Evolutionary conservation across 2,888 invertebrate genomes (phyloP), one percentile per base, ranked within the genome.

Genomic region (Invenusta paracnida): DNA sequence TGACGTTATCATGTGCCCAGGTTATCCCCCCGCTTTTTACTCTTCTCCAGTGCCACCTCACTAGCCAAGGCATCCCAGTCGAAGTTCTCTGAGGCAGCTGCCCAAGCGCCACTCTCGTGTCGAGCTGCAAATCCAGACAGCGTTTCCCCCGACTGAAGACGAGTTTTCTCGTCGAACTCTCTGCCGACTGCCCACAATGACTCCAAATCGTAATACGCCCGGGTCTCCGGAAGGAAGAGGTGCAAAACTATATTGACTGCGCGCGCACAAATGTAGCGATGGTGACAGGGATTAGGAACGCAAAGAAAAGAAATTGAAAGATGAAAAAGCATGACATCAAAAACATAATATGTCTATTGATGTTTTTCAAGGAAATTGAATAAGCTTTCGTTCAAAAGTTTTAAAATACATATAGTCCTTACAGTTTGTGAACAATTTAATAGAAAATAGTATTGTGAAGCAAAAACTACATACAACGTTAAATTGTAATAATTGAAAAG

Each of bases 231-330:
- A 30, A 94, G 94, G 91, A 97, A 96, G 88, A 98, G 93, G 90
- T 98, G 97, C 31, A 98, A 91, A 0, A 95, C 95, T 89, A 97
- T 96, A 90, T 97, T 97, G 87, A 96, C 96, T 96, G n/a, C n/a
- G n/a, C n/a, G n/a, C n/a, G n/a, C n/a, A n/a, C n/a, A n/a, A n/a
- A n/a, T n/a, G n/a, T n/a, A n/a, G n/a, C n/a, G n/a, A n/a, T n/a
- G n/a, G n/a, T n/a, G n/a, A n/a, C n/a, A n/a, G n/a, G n/a, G n/a
- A n/a, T n/a, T n/a, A n/a, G n/a, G n/a, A n/a, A n/a, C n/a, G n/a
- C n/a, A n/a, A 91, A 48, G 93, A 93, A 88, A 88, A 89, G 1
- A 84, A 2, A 73, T 81, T 81, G 48, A 84, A 81, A n/a, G n/a
- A n/a, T n/a, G n/a, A n/a, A n/a, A n/a, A n/a, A n/a, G n/a, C n/a